These are phyloP conservation scores for Caenorhabditis imperialis DNA, from an alignment of 2,888 invertebrate genomes.

Conservation along the genomic window DNA sequence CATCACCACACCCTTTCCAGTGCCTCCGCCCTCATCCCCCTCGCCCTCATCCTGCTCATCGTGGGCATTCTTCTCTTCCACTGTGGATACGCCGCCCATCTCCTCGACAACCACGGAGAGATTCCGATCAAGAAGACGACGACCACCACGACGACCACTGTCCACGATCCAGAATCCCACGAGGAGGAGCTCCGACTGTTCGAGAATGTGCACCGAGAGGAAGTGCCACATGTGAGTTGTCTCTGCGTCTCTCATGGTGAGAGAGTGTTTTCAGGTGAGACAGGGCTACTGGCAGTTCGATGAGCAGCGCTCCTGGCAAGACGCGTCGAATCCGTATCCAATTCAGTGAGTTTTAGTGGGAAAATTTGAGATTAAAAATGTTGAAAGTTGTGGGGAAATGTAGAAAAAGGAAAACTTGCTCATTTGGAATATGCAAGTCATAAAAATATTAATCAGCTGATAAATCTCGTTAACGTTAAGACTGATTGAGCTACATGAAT, in stretches of 20 bases:
- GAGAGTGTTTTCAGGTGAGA: conserved; percentile 59
- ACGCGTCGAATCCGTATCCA: conserved; percentile 77
- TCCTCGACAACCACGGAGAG: conserved; percentile 74
- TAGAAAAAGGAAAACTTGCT: too few relatives aligned
- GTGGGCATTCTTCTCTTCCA: conserved; percentile 77
- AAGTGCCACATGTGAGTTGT: conserved; percentile 48
- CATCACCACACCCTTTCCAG: conserved; percentile 44
- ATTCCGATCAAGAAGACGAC: conserved; percentile 72
- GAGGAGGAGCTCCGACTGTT: conserved; percentile 67
- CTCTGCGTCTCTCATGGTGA: too few relatives aligned
- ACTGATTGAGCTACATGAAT: too few relatives aligned
- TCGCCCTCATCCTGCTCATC: conserved; percentile 76
- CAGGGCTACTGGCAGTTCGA: conserved; percentile 78
- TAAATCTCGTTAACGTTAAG: too few relatives aligned
- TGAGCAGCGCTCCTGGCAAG: conserved; percentile 76
- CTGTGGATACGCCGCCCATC: conserved; percentile 78
- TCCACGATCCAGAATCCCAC: conserved; percentile 63
- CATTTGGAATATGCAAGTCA: too few relatives aligned
- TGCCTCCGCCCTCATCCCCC: conserved; percentile 72
- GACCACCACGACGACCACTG: conserved; percentile 66
- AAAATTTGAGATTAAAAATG: too few relatives aligned
- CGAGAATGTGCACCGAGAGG: conserved; percentile 58
- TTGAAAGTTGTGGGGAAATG: too few relatives aligned
- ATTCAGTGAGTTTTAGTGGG: conserved; percentile 76
- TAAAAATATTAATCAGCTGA: too few relatives aligned